These are phyloP conservation scores for Eleutherodactylus coqui DNA, from an alignment of 2,797 vertebrate species.

Conservation along the genomic window DNA sequence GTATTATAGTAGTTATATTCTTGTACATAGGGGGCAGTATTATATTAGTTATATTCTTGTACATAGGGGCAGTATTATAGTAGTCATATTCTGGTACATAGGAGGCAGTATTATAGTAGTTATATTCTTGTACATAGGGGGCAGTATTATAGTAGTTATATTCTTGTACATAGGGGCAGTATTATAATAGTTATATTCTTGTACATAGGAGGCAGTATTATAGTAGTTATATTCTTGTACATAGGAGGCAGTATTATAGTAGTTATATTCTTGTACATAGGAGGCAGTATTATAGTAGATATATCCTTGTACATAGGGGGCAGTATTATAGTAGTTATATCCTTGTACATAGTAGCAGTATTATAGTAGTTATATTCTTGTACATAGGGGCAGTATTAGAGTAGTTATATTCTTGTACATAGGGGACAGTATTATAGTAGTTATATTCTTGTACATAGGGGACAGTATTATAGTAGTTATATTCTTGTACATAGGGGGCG, in stretches of 20 bases:
- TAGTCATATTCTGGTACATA: neutral
- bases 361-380: too few relatives aligned
- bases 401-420: too few relatives aligned
- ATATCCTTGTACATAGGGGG: too few relatives aligned
- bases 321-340: too few relatives aligned
- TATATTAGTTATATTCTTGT: too few relatives aligned
- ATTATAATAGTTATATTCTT: conserved; percentile 5
- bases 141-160: conserved; percentile 6
- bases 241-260: neutral
- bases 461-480: conserved; percentile 11
- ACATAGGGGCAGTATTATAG: conserved; percentile 9
- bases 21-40: neutral
- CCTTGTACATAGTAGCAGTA: too few relatives aligned
- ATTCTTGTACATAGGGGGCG: neutral
- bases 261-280: conserved; percentile 5
- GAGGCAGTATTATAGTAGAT: too few relatives aligned
- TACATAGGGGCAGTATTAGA: too few relatives aligned
- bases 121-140: conserved; percentile 17
- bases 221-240: conserved; percentile 6
- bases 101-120: conserved; percentile 6
- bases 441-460: neutral
- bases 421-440: conserved; percentile 5
- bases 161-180: conserved; percentile 8
- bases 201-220: neutral
- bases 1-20: conserved; percentile 5